A percentile compares a stretch with the other conserved stretches of the same genome.
Conservation (phyloP, 2,113 vertebrate species). For the Tyrannus savana region DNA sequence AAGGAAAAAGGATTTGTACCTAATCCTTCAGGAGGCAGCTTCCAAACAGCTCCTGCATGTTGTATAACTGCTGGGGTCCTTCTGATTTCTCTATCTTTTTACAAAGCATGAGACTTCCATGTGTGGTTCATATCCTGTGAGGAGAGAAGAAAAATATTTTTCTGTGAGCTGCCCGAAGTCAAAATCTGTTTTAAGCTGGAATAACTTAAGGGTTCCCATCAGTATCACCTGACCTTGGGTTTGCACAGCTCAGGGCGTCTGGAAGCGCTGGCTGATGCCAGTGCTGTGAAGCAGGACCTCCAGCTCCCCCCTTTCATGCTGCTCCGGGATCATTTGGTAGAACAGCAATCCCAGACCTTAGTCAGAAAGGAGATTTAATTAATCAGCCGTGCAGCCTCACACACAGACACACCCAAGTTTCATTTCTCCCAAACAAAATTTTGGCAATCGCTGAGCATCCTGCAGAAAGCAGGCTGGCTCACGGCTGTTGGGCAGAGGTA, state of each 20-base stretch:
- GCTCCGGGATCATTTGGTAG: neutral
- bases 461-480: neutral
- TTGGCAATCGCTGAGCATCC: neutral
- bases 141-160: neutral
- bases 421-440: neutral
- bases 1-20: neutral
- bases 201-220: neutral
- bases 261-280: neutral
- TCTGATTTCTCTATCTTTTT: neutral
- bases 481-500: neutral
- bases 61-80: neutral
- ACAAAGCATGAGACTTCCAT: neutral
- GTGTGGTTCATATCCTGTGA: neutral
- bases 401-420: neutral
- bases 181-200: neutral
- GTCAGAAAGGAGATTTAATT: neutral
- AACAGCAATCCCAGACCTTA: neutral
- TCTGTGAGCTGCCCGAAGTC: neutral
- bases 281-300: neutral
- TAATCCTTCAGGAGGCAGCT: constrained; percentile 7
- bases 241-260: neutral
- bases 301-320: neutral
- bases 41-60: neutral
- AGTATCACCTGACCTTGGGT: neutral
- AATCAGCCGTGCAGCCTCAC: neutral